Percentiles rank a stretch among this genome's conserved stretches.
Conservation (phyloP, 2,888 invertebrate species). For the Xestia rhomboidea region DNA sequence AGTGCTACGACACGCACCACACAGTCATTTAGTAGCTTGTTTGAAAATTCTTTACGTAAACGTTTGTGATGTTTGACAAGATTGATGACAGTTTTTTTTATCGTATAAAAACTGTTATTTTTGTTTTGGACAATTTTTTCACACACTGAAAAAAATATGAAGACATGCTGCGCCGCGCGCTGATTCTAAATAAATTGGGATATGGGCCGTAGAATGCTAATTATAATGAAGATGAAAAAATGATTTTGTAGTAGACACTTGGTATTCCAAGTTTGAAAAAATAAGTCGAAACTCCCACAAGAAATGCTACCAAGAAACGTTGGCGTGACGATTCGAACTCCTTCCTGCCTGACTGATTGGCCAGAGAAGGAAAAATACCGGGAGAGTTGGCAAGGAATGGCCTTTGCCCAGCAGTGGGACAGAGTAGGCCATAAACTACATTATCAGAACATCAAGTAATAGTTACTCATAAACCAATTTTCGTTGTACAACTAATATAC, state of each 20-base stretch:
- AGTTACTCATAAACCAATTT: background rate
- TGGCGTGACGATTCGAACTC: too few relatives aligned
- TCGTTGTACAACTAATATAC: background rate
- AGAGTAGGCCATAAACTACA: background rate
- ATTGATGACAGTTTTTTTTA: slow-evolving; percentile 34
- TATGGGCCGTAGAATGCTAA: background rate
- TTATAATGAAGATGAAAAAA: background rate
- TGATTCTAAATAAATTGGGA: too few relatives aligned
- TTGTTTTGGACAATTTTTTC: background rate
- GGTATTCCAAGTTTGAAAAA: background rate
- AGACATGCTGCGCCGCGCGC: background rate
- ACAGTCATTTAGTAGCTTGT: slow-evolving; percentile 48
- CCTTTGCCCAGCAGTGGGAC: too few relatives aligned
- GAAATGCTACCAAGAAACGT: too few relatives aligned
- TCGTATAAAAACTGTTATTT: background rate
- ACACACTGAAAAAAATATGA: too few relatives aligned
- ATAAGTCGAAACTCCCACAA: background rate
- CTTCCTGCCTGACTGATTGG: too few relatives aligned
- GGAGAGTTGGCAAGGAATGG: too few relatives aligned
- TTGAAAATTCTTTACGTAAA: slow-evolving; percentile 48
- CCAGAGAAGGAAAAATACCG: too few relatives aligned
- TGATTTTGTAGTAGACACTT: background rate
- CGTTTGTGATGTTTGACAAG: slow-evolving; percentile 29
- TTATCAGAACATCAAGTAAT: background rate
- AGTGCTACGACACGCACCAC: slow-evolving; percentile 60